Conservation (phyloP, 2,797 vertebrate genomes). For the Ctenosaura bakeri region DNA sequence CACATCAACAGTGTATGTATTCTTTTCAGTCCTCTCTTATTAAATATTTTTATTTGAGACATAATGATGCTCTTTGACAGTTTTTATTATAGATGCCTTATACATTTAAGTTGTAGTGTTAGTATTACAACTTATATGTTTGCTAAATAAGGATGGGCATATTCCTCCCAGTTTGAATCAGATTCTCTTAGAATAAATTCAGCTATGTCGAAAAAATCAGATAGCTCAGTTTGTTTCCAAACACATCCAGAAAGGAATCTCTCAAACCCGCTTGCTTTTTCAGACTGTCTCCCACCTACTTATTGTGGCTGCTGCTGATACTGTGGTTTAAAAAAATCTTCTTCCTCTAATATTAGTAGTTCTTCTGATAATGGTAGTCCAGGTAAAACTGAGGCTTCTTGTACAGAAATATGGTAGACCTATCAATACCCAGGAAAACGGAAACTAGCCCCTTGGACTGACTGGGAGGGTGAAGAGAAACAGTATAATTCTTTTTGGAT, state of each 20-base stretch:
- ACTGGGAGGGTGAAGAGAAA: not conserved
- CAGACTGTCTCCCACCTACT: too few species aligned
- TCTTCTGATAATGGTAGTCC: not conserved
- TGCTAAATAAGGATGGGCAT: not conserved
- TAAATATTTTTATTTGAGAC: not conserved
- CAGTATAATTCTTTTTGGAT: not conserved
- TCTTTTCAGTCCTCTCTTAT: not conserved
- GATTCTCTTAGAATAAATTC: not conserved
- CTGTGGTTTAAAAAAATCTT: not conserved
- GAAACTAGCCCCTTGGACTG: too few species aligned
- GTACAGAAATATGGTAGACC: not conserved
- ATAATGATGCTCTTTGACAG: not conserved
- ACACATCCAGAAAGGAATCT: not conserved
- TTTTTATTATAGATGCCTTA: not conserved
- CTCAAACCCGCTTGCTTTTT: not conserved
- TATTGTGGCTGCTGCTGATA: not conserved
- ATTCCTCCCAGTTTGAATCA: not conserved
- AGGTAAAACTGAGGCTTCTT: not conserved
- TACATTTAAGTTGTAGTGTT: not conserved
- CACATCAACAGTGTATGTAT: slow-evolving; percentile 90
- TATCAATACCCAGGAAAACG: not conserved
- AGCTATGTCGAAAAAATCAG: not conserved
- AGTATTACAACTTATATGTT: not conserved
- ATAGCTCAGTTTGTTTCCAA: not conserved
- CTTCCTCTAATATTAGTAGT: not conserved